Evolutionary conservation across 2,888 invertebrate species (phyloP).

Genomic region (Keiferia lycopersicella): DNA sequence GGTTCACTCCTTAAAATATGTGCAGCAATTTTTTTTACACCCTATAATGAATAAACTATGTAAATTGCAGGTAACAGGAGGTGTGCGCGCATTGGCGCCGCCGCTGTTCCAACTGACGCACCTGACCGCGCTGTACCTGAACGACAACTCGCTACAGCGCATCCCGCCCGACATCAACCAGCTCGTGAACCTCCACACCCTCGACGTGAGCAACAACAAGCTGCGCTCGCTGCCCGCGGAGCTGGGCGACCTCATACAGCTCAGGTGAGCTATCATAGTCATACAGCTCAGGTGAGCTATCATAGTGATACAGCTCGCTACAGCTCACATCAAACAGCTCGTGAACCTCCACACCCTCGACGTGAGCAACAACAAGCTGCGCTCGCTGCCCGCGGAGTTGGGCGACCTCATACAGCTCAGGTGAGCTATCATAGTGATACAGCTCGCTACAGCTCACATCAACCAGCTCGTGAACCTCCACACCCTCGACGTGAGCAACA

Average conservation of each 20-base stretch:
- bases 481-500: conserved; percentile 95
- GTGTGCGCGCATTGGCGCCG: conserved; percentile 96
- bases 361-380: conserved; percentile 96
- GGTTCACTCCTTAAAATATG: no score
- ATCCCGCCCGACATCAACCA: conserved; percentile 95
- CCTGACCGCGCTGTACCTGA: conserved; percentile 96
- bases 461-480: conserved; percentile 51
- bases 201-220: conserved; percentile 98
- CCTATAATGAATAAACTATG: no score
- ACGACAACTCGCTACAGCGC: conserved; percentile 96
- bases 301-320: conserved; percentile 85
- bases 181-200: conserved; percentile 90
- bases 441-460: conserved; percentile 95
- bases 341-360: conserved; percentile 93
- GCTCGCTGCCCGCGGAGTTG: conserved; percentile 96
- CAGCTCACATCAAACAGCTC: conserved; percentile 91
- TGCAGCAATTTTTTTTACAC: no score
- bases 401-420: conserved; percentile 91
- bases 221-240: conserved; percentile 96
- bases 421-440: conserved; percentile 33
- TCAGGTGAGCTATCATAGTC: conserved; percentile 58
- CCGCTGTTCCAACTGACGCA: conserved; percentile 95
- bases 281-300: conserved; percentile 71
- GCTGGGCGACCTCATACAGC: conserved; percentile 94
- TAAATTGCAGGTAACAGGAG: conserved; percentile 91